Conservation (phyloP, 2,113 vertebrate species). For the Prionailurus viverrinus region DNA sequence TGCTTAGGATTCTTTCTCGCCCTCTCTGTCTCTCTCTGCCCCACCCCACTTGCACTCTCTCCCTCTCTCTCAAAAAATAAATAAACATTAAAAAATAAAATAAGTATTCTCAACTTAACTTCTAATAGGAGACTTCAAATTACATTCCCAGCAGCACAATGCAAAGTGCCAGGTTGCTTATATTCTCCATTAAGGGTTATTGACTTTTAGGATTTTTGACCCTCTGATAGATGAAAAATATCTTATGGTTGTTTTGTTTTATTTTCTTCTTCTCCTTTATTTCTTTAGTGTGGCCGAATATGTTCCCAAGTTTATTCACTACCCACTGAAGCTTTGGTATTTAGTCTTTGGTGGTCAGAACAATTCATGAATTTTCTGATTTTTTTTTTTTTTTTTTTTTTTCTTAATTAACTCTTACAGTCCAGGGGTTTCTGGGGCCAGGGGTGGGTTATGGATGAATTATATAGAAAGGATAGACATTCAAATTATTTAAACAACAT, state of each 20-base stretch:
- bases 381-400: not conserved
- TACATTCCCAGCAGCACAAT: not conserved
- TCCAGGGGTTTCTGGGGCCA: not conserved
- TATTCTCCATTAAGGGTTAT: not conserved
- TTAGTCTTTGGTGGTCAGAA: not conserved
- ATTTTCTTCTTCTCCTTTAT: not conserved
- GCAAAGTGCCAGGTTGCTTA: not conserved
- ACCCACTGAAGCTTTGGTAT: not conserved
- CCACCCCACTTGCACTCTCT: too few species aligned
- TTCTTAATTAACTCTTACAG: not conserved
- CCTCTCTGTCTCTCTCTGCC: too few species aligned
- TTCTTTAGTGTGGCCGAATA: not conserved
- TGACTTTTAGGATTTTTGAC: not conserved
- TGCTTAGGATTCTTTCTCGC: too few species aligned
- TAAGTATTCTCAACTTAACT: not conserved
- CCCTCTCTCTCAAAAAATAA: too few species aligned
- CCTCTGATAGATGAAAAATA: conserved; percentile 19
- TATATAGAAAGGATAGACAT: not conserved
- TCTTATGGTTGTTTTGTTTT: not conserved
- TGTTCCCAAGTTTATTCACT: not conserved
- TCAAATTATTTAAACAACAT: conserved; percentile 23
- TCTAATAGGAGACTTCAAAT: not conserved
- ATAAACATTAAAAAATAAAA: too few species aligned
- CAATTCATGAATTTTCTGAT: not conserved
- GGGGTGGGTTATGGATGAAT: not conserved